Base-by-base conservation (phyloP, 35 echinoderm and acorn worm species). In the Lytechinus variegatus region DNA sequence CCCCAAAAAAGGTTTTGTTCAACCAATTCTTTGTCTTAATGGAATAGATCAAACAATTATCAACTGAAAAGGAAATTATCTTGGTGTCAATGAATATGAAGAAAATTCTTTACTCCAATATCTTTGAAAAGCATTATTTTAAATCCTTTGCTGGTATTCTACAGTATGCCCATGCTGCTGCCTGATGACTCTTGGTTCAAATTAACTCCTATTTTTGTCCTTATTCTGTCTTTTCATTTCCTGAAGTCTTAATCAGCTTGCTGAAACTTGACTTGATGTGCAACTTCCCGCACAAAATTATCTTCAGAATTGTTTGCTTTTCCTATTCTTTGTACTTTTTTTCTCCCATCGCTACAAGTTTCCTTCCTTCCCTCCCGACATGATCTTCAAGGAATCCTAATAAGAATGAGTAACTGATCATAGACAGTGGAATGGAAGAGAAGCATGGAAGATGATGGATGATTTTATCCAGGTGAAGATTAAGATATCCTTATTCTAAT, bases 251-350 rank as follows among this genome's bases (percentile, higher is more conserved):
- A 93, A 93, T 93, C 54, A 93, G 27, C 92, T 54, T 54, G 53
- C 13, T 93, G 92, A 93, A 93, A 93, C 53, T 57, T 57, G 52
- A 93, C 92, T 93, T 93, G 53, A 93, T 93, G n/a, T 93, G 54
- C 14, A 93, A 93, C 92, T 93, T 93, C 92, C 92, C 92, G 27
- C 53, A 90, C 11, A 90, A 54, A 90, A 90, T 90, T 90, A 52
- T 54, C 52, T 90, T 90, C 88, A 44, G 28, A 52, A 52, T 90
- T 90, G 88, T 44, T 90, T 90, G 88, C 52, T 90, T 90, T 90
- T 90, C 52, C 10, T 44, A n/a, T 90, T 90, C 52, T 44, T 90
- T 90, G 88, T 90, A 52, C 88, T 52, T 52, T 90, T 54, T 52
- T 52, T 10, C 13, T 24, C 16, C 66, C 66, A 79, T n/a, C 66